These are phyloP conservation scores for Thamnophis elegans DNA, from an alignment of 2,797 vertebrate species.

Conservation along the genomic window DNA sequence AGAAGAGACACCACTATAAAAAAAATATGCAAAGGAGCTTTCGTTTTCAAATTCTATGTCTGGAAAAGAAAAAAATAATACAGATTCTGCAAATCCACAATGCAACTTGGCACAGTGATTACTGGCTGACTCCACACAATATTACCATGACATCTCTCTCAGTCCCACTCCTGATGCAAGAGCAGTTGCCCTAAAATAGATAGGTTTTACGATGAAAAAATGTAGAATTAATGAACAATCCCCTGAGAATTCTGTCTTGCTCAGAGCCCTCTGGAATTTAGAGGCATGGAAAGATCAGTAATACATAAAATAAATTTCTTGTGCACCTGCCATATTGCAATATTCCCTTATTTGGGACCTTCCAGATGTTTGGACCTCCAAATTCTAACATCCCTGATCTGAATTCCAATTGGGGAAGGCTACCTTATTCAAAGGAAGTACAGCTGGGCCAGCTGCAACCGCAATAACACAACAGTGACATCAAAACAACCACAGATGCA, in stretches of 20 bases:
- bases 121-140: neutral
- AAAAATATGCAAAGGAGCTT: neutral
- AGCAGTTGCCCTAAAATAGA: neutral
- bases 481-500: neutral
- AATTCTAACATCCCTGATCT: neutral
- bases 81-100: constrained; percentile 1
- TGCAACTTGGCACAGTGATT: neutral
- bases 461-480: neutral
- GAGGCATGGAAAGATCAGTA: neutral
- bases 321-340: neutral
- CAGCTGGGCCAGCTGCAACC: neutral
- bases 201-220: neutral
- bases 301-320: neutral
- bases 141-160: neutral
- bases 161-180: too few relatives aligned
- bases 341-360: neutral
- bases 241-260: neutral
- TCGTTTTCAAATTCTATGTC: neutral
- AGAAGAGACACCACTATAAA: neutral
- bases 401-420: neutral
- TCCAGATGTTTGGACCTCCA: neutral
- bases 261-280: neutral
- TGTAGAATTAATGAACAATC: neutral
- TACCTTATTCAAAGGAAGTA: neutral
- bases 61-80: too few relatives aligned